Base-by-base conservation (phyloP, 2,797 vertebrate genomes). In the Pseudomugil tenellus region DNA sequence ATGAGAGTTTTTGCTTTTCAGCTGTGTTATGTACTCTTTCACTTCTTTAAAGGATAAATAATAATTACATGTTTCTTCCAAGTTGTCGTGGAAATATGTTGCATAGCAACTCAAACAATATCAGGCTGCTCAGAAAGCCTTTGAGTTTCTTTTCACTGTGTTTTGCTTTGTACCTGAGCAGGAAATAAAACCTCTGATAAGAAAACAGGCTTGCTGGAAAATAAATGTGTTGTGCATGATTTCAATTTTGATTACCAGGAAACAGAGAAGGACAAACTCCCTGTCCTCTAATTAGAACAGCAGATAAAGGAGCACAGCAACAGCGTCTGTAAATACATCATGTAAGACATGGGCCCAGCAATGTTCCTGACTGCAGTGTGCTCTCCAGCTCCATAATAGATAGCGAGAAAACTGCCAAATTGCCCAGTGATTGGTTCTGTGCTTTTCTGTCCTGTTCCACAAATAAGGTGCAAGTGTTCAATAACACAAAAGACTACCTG, bases 101-200 rank as follows among this genome's bases (percentile, higher is more conserved):
- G 79, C 80, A 21, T 83, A 57, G 82, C 77, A 87, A 83, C 82
- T 67, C 10, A 49, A 48, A 43, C 13, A 55, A 70, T 63, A 52
- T 8, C 21, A 63, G 60, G 62, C 66, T 70, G 41, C 56, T 63
- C 3, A 16, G 63, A 66, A 51, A 51, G 63, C 62, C 70, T 79
- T 64, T 55, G 32, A 66, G 72, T 52, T 59, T 23, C 31, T 0
- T 46, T 19, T 75, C 29, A 72, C 21, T 28, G 25, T 13, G 60
- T 63, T 35, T n/a, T 35, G 48, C 63, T 71, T 66, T 67, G 49
- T 21, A 61, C 23, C 0, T 0, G 1, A 58, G 46, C 49, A 34
- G 41, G 17, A 66, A 70, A 72, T 29, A 52, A 58, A 77, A 28
- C 13, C 28, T 63, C 49, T 2, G 1, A 58, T 49, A 34, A 63